Conservation (phyloP, 2,797 vertebrate species). For the Sus cebifrons region DNA sequence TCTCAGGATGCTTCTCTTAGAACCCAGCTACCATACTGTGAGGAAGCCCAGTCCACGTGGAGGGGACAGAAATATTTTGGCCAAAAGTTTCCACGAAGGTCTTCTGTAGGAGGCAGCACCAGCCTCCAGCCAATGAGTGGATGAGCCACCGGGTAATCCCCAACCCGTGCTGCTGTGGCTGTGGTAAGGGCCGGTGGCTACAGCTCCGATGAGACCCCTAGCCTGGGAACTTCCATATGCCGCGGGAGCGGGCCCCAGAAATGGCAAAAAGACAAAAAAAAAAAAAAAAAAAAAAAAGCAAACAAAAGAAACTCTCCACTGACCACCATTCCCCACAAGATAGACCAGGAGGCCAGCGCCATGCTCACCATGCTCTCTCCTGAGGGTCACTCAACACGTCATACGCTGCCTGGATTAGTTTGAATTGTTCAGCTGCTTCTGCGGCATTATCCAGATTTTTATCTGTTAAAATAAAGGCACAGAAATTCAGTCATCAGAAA, state of each 20-base stretch:
- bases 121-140: neutral
- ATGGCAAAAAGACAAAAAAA: too few relatives aligned
- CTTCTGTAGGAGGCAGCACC: neutral
- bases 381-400: slow-evolving; percentile 98
- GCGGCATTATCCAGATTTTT: slow-evolving; percentile 97
- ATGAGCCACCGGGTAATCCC: neutral
- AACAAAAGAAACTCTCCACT: neutral
- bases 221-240: too few relatives aligned
- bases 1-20: neutral
- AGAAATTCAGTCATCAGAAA: slow-evolving; percentile 22
- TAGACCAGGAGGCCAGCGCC: fast-evolving
- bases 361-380: slow-evolving; percentile 96
- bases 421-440: slow-evolving; percentile 97
- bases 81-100: neutral
- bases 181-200: too few relatives aligned
- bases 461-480: slow-evolving; percentile 91
- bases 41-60: neutral
- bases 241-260: too few relatives aligned
- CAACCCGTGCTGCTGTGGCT: neutral
- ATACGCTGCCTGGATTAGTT: slow-evolving; percentile 97
- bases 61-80: neutral
- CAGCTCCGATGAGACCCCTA: too few relatives aligned
- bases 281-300: too few relatives aligned
- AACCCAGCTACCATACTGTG: neutral
- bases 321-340: neutral